Conservation (phyloP, 1,140 invertebrate genomes). For the Meloidogyne floridensis region DNA sequence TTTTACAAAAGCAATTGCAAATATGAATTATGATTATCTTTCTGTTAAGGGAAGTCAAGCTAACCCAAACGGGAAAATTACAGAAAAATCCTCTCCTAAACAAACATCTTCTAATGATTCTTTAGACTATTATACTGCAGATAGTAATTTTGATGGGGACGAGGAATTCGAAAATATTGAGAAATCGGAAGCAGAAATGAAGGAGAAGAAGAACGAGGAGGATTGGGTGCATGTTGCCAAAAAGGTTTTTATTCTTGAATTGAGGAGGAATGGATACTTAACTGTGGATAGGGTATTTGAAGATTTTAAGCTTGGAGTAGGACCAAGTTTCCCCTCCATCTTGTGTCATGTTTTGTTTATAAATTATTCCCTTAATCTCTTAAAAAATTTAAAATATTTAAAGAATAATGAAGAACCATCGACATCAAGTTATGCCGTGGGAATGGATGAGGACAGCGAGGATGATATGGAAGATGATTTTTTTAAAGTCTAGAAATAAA, state of each 20-base stretch:
- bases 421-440: neutral
- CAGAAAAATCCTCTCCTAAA: neutral
- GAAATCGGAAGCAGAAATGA: neutral
- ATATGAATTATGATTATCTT: neutral
- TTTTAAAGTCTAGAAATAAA: neutral
- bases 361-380: no score
- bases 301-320: no score
- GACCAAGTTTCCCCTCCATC: no score
- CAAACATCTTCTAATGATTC: neutral
- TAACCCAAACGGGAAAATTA: no score
- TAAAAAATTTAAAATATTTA: neutral
- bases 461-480: neutral
- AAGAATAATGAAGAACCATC: neutral
- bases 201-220: neutral
- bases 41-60: neutral
- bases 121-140: neutral
- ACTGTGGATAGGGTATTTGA: no score
- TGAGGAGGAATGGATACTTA: no score
- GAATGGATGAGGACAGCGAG: neutral
- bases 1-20: neutral
- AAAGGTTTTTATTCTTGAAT: no score
- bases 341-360: no score
- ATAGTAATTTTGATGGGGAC: neutral
- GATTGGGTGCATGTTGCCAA: neutral
- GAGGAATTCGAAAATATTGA: neutral